A percentile compares a stretch with the other conserved stretches of the same genome.
phyloP scores from a whole-genome alignment of 2,888 invertebrate genomes.

The Pristionchus japonicus region DNA sequence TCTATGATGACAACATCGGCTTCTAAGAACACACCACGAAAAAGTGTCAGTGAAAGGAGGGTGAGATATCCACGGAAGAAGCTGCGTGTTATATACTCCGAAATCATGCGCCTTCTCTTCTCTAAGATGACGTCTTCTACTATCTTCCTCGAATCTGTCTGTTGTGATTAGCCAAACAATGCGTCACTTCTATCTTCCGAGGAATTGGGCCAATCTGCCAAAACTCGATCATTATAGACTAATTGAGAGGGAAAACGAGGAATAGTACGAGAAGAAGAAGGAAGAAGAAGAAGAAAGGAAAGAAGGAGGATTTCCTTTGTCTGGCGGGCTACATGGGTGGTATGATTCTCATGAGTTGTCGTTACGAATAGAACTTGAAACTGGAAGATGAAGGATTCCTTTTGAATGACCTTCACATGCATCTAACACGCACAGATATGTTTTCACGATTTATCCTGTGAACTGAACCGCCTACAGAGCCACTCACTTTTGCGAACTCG shows the following conservation, averaged over 20 bases:
- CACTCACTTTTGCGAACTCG: too few species aligned
- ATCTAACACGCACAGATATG: too few species aligned
- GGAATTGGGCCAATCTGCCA: slow-evolving; percentile 28
- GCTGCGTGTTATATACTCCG: neutral
- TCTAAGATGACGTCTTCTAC: neutral
- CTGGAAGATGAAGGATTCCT: too few species aligned
- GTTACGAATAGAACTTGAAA: too few species aligned
- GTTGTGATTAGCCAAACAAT: slow-evolving; percentile 29
- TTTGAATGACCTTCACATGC: too few species aligned
- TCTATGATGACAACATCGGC: too few species aligned
- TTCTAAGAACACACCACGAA: too few species aligned
- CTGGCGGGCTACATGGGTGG: too few species aligned
- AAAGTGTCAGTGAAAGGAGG: neutral
- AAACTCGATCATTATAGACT: neutral
- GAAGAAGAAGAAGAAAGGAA: neutral
- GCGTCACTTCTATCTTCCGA: neutral
- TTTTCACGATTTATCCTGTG: too few species aligned
- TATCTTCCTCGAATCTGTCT: slow-evolving; percentile 7
- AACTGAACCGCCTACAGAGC: too few species aligned
- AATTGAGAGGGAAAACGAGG: neutral
- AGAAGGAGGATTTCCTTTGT: neutral
- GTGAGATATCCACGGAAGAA: neutral
- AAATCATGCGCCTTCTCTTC: neutral
- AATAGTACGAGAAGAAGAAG: neutral
- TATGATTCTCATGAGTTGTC: too few species aligned